Percentiles rank a stretch among this genome's conserved stretches.
Evolutionary conservation across 2,113 vertebrate species (phyloP).

Genomic region (Spizaetus ornatus): DNA sequence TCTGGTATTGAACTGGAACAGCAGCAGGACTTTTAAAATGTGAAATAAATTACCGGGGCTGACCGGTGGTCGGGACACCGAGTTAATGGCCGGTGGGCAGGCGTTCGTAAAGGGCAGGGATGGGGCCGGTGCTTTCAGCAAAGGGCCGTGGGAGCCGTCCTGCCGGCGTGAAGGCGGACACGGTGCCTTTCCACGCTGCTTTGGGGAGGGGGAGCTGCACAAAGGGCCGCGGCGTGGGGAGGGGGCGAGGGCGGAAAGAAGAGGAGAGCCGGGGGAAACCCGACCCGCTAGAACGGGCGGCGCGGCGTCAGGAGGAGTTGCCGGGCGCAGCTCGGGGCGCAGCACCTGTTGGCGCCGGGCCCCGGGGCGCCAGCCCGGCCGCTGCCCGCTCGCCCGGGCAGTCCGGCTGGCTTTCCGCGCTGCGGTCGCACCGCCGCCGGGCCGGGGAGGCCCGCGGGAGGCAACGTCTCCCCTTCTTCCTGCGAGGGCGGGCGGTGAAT

Average conservation of each 20-base stretch:
- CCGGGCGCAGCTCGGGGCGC: background rate
- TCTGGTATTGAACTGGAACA: constrained; percentile 55
- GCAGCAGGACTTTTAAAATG: background rate
- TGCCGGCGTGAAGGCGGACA: background rate
- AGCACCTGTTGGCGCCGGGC: constrained; percentile 77
- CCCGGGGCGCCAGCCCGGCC: background rate
- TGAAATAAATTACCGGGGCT: constrained; percentile 25
- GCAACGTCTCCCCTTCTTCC: background rate
- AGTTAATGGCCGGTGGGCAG: background rate
- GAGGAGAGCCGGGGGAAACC: accelerated
- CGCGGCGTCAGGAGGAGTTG: background rate
- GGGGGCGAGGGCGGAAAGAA: no score
- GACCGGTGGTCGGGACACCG: background rate
- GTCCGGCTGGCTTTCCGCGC: background rate
- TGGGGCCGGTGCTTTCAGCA: background rate
- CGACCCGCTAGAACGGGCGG: background rate
- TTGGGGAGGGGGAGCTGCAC: background rate
- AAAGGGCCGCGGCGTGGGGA: background rate
- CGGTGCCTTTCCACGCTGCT: background rate
- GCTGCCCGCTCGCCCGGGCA: background rate
- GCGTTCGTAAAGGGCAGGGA: background rate
- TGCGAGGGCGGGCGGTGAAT: background rate
- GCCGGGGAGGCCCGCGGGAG: background rate
- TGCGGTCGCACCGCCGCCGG: background rate
- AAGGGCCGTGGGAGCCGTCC: background rate